Base-by-base conservation (phyloP, 1,140 invertebrate genomes). In the Drosophila chauvacae region DNA sequence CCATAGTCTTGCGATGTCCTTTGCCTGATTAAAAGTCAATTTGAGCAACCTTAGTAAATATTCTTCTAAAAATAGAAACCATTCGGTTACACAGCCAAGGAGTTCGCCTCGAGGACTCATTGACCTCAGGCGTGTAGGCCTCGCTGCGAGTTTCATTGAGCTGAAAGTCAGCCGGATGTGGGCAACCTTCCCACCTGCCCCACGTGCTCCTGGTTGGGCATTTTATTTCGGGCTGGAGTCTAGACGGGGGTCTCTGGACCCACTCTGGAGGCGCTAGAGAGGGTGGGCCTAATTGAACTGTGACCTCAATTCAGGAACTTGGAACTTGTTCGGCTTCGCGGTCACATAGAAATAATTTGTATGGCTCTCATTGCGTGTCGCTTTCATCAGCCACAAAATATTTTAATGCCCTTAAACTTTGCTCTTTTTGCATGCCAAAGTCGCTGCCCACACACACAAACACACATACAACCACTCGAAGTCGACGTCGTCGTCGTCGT, bases 321-420 rank as follows among this genome's bases (percentile, higher is more conserved):
- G 62, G 44, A 30, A 60, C 65, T 84, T 84, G 77, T 81, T 59
- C 58, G 81, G 77, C 73, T 85, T 84, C 81, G 72, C 66, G 81
- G 62, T 55, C 48, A 41, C 53, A 72, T 55, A 51, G 61, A 68
- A 84, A 80, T 72, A 57, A 85, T 77, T 83, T 83, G 47, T 66
- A 60, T 74, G 51, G 62, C 63, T 50, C 79, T 65, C 74, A 68
- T 76, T 83, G 84, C 85, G 85, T 88, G 77, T 42, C 61, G 85
- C 81, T 87, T 87, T 87, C 83, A 83, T 87, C 84, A 87, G 81
- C 76, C 74, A 62, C 62, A 76, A 72, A 86, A 73, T 66, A 79
- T 88, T 90, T 90, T 84, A 85, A 88, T 88, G 85, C 85, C 81
- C 86, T 88, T 88, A 88, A 88, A 88, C 85, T 88, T 88, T 88